Base-by-base conservation (phyloP, 2,888 invertebrate species). In the Liposcelis brunnea region DNA sequence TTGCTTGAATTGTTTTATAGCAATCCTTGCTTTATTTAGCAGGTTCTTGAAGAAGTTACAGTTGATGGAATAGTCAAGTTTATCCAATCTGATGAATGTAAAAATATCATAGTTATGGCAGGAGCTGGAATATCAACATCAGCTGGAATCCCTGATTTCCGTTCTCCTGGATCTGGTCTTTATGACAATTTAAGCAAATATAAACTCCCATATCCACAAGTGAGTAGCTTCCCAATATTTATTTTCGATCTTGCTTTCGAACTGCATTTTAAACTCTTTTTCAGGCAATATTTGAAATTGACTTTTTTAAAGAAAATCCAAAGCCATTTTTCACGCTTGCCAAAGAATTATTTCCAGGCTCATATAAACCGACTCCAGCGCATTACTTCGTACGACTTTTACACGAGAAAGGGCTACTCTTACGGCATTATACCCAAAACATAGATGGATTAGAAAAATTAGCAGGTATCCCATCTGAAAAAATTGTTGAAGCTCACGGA, bases 41-140 rank as follows among this genome's bases (percentile, higher is more conserved):
- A 75, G 66, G 69, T 83, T 42, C 66, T 89, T 44, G 72, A 75
- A 21, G 77, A 82, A 55, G 67, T 80, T 33, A 75, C 70, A 44
- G 65, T 90, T 50, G 80, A 84, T 53, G 86, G 84, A 2, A 67
- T 93, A 44, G 77, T 77, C 1, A 72, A 79, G 45, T 85, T 82
- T 64, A 86, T 93, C 51, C 74, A 80, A 53, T 73, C 72, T 48
- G 74, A 74, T 34, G 74, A 77, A 50, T 84, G 85, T 58, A 78
- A 78, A 59, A 89, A 87, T 55, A 76, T 95, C 46, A 80, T 95
- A 47, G 90, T 90, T 1, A 78, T 97, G 77, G 82, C 90, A 49
- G 95, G 95, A 49, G 95, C 95, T 53, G 95, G 95, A 43, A 91
- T 97, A 57, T 94, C 93, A 2, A 97, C 95, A 40, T 83, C 89